Conservation (phyloP, 2,888 invertebrate genomes). For the Osmoderma eremita region DNA sequence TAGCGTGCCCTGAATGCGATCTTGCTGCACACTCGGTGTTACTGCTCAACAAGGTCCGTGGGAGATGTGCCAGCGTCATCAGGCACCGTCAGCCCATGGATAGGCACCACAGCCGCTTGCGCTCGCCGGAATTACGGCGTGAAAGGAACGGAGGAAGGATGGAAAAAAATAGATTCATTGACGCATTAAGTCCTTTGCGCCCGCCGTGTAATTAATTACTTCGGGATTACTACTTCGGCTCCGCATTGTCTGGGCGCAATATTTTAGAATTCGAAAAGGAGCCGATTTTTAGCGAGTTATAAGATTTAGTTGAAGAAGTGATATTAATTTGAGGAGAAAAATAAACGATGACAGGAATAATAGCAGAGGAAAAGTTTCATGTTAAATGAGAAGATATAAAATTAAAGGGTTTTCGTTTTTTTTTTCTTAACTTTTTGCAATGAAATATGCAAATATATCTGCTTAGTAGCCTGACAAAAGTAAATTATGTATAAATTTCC, state of each 20-base stretch:
- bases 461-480: too few relatives aligned
- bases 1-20: constrained; percentile 18
- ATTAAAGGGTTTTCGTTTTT: too few relatives aligned
- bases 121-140: constrained; percentile 19
- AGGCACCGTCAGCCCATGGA: not conserved
- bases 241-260: constrained; percentile 21
- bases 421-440: too few relatives aligned
- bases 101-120: constrained; percentile 19
- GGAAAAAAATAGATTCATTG: constrained; percentile 36
- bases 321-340: constrained; percentile 1
- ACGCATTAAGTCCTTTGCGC: constrained; percentile 35
- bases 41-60: not conserved
- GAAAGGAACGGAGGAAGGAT: constrained; percentile 25
- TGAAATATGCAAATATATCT: too few relatives aligned
- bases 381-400: too few relatives aligned
- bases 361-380: not conserved
- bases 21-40: constrained; percentile 3
- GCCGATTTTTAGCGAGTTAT: not conserved
- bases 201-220: constrained; percentile 34
- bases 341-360: not conserved
- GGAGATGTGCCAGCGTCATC: constrained; percentile 16
- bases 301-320: not conserved
- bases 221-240: constrained; percentile 35
- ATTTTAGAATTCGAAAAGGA: constrained; percentile 17
- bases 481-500: too few relatives aligned